phyloP scores from a whole-genome alignment of 1,140 invertebrate genomes.

The Pentalonia nigronervosa region DNA sequence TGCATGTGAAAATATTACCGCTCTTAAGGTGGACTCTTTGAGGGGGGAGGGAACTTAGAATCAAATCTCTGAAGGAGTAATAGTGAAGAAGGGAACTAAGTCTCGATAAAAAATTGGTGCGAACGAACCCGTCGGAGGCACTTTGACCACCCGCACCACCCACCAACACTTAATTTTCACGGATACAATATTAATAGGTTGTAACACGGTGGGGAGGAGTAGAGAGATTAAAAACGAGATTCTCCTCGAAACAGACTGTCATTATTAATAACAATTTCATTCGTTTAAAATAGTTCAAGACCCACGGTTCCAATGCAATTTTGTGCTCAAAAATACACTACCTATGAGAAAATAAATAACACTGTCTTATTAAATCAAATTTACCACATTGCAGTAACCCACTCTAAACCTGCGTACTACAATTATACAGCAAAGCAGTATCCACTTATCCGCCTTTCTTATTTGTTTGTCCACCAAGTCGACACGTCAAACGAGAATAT shows the following conservation, averaged over 20 bases:
- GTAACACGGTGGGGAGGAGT: not conserved
- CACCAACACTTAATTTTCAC: not conserved
- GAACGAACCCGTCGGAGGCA: not conserved
- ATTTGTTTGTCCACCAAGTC: not conserved
- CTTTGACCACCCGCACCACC: not conserved
- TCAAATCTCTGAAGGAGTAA: not conserved
- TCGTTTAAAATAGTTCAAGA: not conserved
- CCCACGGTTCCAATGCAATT: too few species aligned
- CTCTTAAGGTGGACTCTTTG: too few species aligned
- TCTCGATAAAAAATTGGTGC: not conserved
- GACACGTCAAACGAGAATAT: not conserved
- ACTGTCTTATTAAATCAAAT: too few species aligned
- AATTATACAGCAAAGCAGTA: too few species aligned
- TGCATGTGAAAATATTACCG: not conserved
- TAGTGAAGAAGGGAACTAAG: not conserved
- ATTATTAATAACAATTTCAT: not conserved
- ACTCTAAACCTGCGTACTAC: too few species aligned
- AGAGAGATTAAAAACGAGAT: not conserved
- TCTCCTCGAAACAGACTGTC: not conserved
- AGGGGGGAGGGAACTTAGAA: not conserved
- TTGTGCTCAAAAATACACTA: too few species aligned
- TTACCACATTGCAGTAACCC: too few species aligned
- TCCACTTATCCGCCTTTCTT: not conserved
- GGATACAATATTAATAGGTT: not conserved
- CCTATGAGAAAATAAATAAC: too few species aligned